A percentile compares a stretch with the other conserved stretches of the same genome.
Evolutionary conservation across 1,140 invertebrate genomes (phyloP).

Genomic region (Cyclina sinensis): DNA sequence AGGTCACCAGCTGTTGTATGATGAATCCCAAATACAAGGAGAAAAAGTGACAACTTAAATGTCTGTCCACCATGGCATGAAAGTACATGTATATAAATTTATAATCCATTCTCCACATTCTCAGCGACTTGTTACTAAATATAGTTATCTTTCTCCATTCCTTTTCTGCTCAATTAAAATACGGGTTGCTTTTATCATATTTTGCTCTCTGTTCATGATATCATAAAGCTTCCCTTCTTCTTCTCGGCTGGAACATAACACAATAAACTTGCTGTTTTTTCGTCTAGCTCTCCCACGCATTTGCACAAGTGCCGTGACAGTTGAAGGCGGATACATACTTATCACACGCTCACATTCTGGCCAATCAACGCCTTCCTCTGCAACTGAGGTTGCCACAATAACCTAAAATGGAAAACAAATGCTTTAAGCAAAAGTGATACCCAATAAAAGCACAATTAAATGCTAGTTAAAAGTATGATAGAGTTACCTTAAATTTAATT

Average conservation of each 20-base stretch:
- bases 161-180: constrained; percentile 45
- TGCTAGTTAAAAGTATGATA: no score
- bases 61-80: no score
- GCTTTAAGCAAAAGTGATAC: no score
- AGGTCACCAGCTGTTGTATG: no score
- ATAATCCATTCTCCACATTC: no score
- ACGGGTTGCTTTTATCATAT: constrained; percentile 79
- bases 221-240: constrained; percentile 78
- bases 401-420: constrained; percentile 57
- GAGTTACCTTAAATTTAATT: no score
- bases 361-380: constrained; percentile 85
- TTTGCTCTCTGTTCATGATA: constrained; percentile 77
- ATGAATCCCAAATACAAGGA: no score
- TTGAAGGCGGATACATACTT: constrained; percentile 82
- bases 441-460: no score
- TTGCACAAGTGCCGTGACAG: constrained; percentile 83
- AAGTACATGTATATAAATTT: no score
- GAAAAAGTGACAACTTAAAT: no score
- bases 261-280: constrained; percentile 82
- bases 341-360: constrained; percentile 84
- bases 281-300: constrained; percentile 83
- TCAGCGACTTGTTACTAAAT: no score
- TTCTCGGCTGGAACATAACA: constrained; percentile 78
- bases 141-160: background rate
- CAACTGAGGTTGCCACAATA: constrained; percentile 84